phyloP scores from a whole-genome alignment of 2,888 invertebrate genomes.

The Metallyticus violacea region DNA sequence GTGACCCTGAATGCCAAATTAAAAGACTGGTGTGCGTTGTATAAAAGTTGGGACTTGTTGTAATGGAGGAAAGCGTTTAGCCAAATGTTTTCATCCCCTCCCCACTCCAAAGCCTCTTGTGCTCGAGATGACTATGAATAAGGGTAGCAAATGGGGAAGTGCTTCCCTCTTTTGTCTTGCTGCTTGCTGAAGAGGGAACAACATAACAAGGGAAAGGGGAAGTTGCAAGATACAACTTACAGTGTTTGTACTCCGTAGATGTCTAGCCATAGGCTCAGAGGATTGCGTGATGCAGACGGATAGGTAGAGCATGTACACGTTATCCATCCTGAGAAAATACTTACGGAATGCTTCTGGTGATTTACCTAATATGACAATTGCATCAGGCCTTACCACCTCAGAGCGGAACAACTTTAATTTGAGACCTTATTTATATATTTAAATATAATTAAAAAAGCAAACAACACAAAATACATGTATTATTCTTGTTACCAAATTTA shows the following conservation, averaged over 20 bases:
- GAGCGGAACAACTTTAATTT: too few relatives aligned
- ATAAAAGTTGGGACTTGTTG: background rate
- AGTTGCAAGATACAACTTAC: background rate
- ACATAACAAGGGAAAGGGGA: background rate
- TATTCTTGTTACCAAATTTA: too few relatives aligned
- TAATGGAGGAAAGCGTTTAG: slow-evolving; percentile 13
- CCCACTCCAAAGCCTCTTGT: background rate
- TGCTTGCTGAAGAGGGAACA: slow-evolving; percentile 8
- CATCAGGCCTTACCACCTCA: too few relatives aligned
- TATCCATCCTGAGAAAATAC: too few relatives aligned
- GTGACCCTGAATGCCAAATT: slow-evolving; percentile 14
- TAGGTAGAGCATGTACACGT: too few relatives aligned
- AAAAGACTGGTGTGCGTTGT: background rate
- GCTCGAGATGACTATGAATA: slow-evolving; percentile 8
- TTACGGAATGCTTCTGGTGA: too few relatives aligned
- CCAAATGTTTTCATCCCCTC: slow-evolving; percentile 12
- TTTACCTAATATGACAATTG: too few relatives aligned
- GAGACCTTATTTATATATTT: too few relatives aligned
- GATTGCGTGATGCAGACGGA: too few relatives aligned
- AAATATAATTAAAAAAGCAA: too few relatives aligned
- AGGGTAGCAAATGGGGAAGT: slow-evolving; percentile 11
- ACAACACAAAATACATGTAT: too few relatives aligned
- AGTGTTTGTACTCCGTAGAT: background rate
- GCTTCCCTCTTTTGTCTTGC: slow-evolving; percentile 9
- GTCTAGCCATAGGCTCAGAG: too few relatives aligned